Percentiles rank a stretch among this genome's conserved stretches.
Evolutionary conservation across 2,888 invertebrate genomes (phyloP).

Genomic region (Orthosia gothica): DNA sequence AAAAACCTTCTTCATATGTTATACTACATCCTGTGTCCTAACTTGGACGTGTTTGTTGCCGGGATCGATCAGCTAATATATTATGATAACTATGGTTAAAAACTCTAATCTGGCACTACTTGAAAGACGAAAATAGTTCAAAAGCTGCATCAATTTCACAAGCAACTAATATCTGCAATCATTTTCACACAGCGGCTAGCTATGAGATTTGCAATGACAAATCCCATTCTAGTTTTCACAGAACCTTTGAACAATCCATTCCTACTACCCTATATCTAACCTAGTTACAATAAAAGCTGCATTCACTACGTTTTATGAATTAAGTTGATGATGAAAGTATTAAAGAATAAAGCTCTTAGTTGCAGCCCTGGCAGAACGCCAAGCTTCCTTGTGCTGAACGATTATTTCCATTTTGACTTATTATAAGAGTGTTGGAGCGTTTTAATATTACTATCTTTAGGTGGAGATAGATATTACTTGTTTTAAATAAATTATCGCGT

Average conservation of each 20-base stretch:
- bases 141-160: not conserved
- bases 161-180: not conserved
- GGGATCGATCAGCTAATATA: no score
- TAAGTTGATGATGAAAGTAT: constrained; percentile 73
- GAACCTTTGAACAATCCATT: constrained; percentile 16
- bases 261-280: constrained; percentile 21
- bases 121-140: not conserved
- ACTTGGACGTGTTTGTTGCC: not conserved
- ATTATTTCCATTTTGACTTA: constrained; percentile 79
- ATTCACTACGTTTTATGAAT: constrained; percentile 61
- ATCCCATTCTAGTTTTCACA: constrained; percentile 19
- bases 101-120: no score
- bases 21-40: not conserved
- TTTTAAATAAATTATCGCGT: no score
- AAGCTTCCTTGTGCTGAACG: constrained; percentile 72
- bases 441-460: constrained; percentile 73
- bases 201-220: not conserved
- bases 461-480: constrained; percentile 42
- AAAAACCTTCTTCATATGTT: no score
- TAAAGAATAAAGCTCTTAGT: constrained; percentile 77
- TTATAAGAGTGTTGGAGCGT: constrained; percentile 64
- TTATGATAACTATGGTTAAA: not conserved
- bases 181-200: not conserved
- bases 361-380: constrained; percentile 80
- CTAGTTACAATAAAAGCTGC: constrained; percentile 27